Base-by-base conservation (phyloP, 2,797 vertebrate species). In the Poeciliopsis turneri region DNA sequence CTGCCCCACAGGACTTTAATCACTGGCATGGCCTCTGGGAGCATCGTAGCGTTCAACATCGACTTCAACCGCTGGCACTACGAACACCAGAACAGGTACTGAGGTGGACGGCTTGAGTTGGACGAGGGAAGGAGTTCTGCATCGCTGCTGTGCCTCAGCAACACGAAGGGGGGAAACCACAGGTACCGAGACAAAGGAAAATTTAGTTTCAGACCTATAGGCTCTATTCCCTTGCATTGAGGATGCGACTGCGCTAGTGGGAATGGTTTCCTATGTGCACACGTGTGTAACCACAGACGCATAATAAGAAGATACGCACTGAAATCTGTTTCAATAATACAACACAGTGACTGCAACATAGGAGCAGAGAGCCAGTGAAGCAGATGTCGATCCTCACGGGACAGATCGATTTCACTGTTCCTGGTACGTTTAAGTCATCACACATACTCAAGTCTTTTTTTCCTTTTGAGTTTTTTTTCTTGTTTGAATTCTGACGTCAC, bases 41-140 rank as follows among this genome's bases (percentile, higher is more conserved):
- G 98, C 96, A 99, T 99, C 2, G 98, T 99, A 92, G 98, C 98
- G 80, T 99, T 99, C 95, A 99, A 99, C 95, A 99, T 99, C 94
- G 98, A 99, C 96, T 99, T 99, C 96, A 99, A 99, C 93, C 97
- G 98, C 93, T 99, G 98, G 98, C 98, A 99, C 95, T 99, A 99
- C 86, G 98, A 99, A 90, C 98, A 99, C 95, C 98, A 99, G 95
- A 99, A 98, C 96, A 96, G 98, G 95, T 99, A 99, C 92, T 99
- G 94, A 99, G 86, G 88, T 70, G 84, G 89, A 84, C 77, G 66
- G 89, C 68, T 41, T 45, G 83, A 88, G 83, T 77, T 74, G 72
- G 84, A 84, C 80, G 77, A 80, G 70, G 72, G 74, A 3, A 77
- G 72, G 79, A 78, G 82, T 75, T 86, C 82, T 47, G 79, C 82